Evolutionary conservation across 2,888 invertebrate species (phyloP), one percentile per base, ranked within the genome.

Genomic region (Cheilosia variabilis): DNA sequence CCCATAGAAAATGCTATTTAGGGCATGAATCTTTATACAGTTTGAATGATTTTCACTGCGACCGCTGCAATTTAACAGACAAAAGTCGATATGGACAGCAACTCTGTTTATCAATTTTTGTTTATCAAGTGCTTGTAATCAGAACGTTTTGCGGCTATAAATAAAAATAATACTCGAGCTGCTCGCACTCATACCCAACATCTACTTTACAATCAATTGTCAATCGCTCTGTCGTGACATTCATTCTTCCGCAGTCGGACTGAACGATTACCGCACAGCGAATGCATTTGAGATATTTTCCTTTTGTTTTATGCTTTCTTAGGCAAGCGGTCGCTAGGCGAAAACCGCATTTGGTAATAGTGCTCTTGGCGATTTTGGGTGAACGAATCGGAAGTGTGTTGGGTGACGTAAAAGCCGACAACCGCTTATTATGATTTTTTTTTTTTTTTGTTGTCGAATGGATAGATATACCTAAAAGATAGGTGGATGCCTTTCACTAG

Each of bases 61-160:
- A 62, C 47, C 27, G 31, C 15, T 27, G 37, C 31, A 50, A 63
- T 50, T 63, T 34, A 52, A 34, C n/a, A 53, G 66, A 66, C 53
- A 66, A 53, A 43, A 17, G 53, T 17, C 27, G 66, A 66, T 43
- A 62, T 31, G 27, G 4, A 1, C 17, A 17, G 34, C 50, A 58
- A 57, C 19, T 37, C 27, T 24, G 17, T 22, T 55, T 73, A 63
- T 72, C 62, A 72, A 50, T 58, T 69, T 31, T 62, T 72, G 50
- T 62, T 62, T 62, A 72, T 73, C 72, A 63, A 34, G 43, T 45
- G 19, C 4, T 53, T 53, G 62, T 45, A 63, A 73, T 72, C 53
- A 45, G 19, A 52, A n/a, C 9, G 24, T 31, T 24, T 37, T 53
- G 52, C 41, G 45, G 53, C 45, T 63, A 75, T 45, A 75, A 53